A percentile compares a stretch with the other conserved stretches of the same genome.
These are phyloP conservation scores for Philonicus albiceps DNA, from an alignment of 2,888 invertebrate species.

Conservation along the genomic window DNA sequence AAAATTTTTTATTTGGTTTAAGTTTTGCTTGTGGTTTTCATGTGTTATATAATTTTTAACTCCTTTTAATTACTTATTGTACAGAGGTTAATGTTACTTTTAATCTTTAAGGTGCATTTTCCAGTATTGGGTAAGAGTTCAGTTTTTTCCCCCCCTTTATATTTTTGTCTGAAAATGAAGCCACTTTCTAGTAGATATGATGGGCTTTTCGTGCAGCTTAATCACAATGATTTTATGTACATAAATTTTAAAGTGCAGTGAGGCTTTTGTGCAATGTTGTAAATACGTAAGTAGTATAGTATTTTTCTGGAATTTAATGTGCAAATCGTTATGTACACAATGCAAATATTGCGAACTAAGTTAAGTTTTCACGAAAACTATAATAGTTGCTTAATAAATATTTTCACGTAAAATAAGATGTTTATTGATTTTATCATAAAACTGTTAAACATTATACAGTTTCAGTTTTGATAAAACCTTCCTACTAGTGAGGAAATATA, in stretches of 20 bases:
- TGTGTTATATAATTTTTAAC: background rate
- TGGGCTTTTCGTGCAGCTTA: background rate
- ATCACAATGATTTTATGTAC: background rate
- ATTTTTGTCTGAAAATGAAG: background rate
- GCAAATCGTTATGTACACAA: background rate
- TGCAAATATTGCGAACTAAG: background rate
- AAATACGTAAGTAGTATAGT: background rate
- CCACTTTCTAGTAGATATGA: constrained; percentile 11
- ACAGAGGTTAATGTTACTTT: background rate
- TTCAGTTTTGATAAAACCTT: background rate
- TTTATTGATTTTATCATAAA: background rate
- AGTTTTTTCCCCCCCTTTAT: background rate
- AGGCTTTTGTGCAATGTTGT: background rate
- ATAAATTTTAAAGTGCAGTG: background rate
- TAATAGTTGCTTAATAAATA: background rate
- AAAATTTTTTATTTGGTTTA: background rate
- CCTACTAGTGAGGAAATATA: background rate
- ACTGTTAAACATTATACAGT: background rate
- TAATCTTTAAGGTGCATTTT: constrained; percentile 18
- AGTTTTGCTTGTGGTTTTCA: constrained; percentile 15
- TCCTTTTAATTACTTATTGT: constrained; percentile 1
- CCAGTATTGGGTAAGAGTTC: constrained; percentile 36
- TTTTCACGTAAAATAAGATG: background rate
- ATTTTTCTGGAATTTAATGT: background rate
- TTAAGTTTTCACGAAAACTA: background rate